Evolutionary conservation across 2,113 vertebrate species (phyloP).

Genomic region (Halcyon senegalensis): DNA sequence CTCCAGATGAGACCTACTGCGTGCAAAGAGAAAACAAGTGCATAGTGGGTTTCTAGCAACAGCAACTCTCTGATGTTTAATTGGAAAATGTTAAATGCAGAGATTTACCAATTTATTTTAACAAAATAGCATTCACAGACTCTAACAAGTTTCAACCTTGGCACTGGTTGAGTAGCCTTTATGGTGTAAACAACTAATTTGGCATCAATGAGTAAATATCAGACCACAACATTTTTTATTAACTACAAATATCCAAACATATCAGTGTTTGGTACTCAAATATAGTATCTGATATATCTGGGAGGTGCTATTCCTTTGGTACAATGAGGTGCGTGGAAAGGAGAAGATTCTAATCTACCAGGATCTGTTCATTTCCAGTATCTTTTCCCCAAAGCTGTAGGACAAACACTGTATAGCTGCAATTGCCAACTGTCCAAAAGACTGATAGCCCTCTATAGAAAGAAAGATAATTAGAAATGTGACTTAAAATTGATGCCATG

Average conservation of each 20-base stretch:
- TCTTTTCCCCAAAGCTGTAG: not conserved
- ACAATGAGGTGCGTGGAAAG: not conserved
- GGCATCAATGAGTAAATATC: not conserved
- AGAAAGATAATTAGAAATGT: not conserved
- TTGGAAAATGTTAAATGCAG: not conserved
- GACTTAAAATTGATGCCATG: not conserved
- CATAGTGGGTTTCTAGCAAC: not conserved
- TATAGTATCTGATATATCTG: not conserved
- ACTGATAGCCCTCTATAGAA: not conserved
- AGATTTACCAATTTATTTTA: conserved; percentile 15
- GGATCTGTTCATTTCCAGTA: not conserved
- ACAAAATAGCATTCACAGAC: not conserved
- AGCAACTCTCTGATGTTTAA: not conserved
- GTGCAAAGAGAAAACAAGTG: conserved; percentile 19
- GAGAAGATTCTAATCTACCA: not conserved
- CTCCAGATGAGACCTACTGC: conserved; percentile 18
- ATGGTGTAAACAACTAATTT: not conserved
- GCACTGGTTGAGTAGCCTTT: not conserved
- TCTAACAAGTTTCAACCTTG: not conserved
- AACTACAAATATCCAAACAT: not conserved
- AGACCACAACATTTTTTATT: not conserved
- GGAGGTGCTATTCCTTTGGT: not conserved
- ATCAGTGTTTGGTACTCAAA: not conserved
- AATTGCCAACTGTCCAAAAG: not conserved
- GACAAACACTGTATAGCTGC: not conserved